Evolutionary conservation across 2,113 vertebrate genomes (phyloP), one percentile per base, ranked within the genome.

Genomic region (Notarius lentiginosus): DNA sequence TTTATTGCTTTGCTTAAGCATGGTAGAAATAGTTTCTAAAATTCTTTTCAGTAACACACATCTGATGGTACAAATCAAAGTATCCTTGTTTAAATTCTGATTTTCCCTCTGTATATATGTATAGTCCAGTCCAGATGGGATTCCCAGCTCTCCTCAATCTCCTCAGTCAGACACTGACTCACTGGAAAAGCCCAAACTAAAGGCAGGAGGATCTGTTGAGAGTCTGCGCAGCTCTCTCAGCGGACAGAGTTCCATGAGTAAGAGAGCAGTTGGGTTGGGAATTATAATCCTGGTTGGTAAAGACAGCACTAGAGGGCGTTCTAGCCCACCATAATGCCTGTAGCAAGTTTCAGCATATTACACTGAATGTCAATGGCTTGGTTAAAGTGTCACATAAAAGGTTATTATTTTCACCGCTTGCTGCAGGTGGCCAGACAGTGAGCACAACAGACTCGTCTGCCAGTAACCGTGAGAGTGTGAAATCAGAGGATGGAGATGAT

Each of bases 171-270:
- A 97, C 88, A 89, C 94, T 0, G 96, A 97, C 91, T 96, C 96
- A 68, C 83, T 95, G 92, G 98, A 99, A 91, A 99, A 98, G 84
- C 98, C 98, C 88, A 99, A 98, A 93, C 97, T 99, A 17, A 99
- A 98, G 93, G 98, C 97, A 0, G 98, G 97, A 30, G 97, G 98
- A 30, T 99, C 98, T 0, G 97, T 99, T 22, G 98, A 99, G 94
- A 99, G 98, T 90, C 96, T 99, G 85, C 95, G 97, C 60, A 99
- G 98, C 90, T 99, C 98, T 60, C 96, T 99, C 85, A 99, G 98
- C 0, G 98, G 97, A 77, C 98, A 99, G 94, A 99, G 98, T 91
- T 99, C 98, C 14, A 99, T 99, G 98, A 99, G 98, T 99, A 95
- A 94, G 98, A 55, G 6, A 56, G 73, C 75, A 27, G 12, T 4